Percentiles rank a stretch among this genome's conserved stretches.
phyloP scores from a whole-genome alignment of 2,113 vertebrate species.

The Sceloporus tristichus region DNA sequence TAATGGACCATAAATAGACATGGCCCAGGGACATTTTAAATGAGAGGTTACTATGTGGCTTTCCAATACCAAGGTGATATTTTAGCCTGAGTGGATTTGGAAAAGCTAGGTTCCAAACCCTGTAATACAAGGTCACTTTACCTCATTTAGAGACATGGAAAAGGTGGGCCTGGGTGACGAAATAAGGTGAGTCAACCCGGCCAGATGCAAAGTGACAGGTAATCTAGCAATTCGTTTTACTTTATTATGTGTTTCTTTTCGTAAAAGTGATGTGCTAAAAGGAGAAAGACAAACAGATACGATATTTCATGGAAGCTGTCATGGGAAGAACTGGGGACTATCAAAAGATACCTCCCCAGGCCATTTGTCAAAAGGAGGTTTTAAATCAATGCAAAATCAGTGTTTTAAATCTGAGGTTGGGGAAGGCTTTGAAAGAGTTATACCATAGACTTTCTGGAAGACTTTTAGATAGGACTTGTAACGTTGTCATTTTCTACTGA shows the following conservation, averaged over 20 bases:
- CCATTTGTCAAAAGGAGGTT: no score
- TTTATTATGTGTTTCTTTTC: not conserved
- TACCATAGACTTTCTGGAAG: no score
- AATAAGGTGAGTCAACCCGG: not conserved
- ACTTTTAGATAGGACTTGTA: no score
- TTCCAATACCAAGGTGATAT: constrained; percentile 36
- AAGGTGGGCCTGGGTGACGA: not conserved
- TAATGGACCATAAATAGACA: constrained; percentile 30
- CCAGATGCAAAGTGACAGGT: not conserved
- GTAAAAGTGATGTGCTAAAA: not conserved
- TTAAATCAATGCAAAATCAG: no score
- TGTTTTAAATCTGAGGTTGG: no score
- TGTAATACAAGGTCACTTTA: constrained; percentile 27
- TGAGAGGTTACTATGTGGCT: not conserved
- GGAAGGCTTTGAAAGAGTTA: no score
- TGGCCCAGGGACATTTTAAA: constrained; percentile 18
- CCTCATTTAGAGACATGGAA: constrained; percentile 28
- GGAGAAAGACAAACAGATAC: not conserved
- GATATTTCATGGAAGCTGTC: no score
- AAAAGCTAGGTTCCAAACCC: constrained; percentile 8
- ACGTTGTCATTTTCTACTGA: not conserved
- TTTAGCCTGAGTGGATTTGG: not conserved
- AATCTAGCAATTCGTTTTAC: constrained; percentile 7
- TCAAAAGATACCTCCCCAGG: not conserved
- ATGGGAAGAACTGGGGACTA: no score